phyloP scores from a whole-genome alignment of 2,113 vertebrate genomes.

The Marmota flaviventris region DNA sequence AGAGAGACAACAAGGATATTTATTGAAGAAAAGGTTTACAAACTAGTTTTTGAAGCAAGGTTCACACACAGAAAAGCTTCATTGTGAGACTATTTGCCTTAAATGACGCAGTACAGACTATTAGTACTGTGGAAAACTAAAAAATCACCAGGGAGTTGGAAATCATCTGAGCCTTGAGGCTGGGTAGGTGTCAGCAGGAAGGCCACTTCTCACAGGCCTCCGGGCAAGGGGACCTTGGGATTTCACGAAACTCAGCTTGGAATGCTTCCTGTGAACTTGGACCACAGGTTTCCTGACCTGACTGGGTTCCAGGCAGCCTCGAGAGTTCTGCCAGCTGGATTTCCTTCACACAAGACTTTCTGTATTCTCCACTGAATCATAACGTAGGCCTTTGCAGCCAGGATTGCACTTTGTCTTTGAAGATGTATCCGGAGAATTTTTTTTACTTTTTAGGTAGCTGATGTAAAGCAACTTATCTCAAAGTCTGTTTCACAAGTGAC shows the following conservation, averaged over 20 bases:
- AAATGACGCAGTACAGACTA: not conserved
- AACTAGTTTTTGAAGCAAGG: slow-evolving; percentile 19
- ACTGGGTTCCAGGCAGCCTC: too few relatives aligned
- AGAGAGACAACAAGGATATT: not conserved
- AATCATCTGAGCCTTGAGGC: not conserved
- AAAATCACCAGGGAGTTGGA: not conserved
- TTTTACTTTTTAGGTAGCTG: not conserved
- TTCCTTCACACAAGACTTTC: not conserved
- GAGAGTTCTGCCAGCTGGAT: not conserved
- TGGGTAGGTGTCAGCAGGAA: not conserved
- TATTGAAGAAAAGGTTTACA: not conserved
- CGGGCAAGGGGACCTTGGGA: not conserved
- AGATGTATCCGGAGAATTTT: not conserved
- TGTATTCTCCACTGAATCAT: not conserved
- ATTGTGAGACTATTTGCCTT: not conserved
- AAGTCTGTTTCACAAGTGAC: not conserved
- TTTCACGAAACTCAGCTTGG: not conserved
- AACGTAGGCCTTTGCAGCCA: not conserved
- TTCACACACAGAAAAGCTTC: not conserved
- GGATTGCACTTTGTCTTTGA: not conserved
- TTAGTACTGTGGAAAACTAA: not conserved
- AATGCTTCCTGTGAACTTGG: not conserved
- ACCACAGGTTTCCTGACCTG: not conserved
- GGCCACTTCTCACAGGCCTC: not conserved
- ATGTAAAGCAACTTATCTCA: not conserved